Conservation (phyloP, 2,113 vertebrate species). For the Alosa alosa region DNA sequence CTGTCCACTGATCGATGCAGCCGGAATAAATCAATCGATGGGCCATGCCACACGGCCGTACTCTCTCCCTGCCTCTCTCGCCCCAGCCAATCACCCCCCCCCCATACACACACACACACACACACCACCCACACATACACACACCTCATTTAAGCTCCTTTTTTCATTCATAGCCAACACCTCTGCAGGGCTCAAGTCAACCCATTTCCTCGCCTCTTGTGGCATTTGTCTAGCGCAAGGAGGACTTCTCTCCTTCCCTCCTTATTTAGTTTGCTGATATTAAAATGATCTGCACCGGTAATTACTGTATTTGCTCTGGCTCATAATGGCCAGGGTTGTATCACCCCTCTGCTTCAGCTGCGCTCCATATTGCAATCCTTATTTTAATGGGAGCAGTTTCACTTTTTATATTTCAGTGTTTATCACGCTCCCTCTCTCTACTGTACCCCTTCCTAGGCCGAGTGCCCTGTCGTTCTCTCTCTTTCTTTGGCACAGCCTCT, state of each 20-base stretch:
- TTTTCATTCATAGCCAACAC: conserved; percentile 47
- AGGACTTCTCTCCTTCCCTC: conserved; percentile 38
- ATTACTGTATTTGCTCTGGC: conserved; percentile 12
- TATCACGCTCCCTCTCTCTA: conserved; percentile 22
- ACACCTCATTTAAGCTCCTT: conserved; percentile 39
- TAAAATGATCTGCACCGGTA: conserved; percentile 10
- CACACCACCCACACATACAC: conserved; percentile 1
- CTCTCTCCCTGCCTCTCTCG: conserved; percentile 4
- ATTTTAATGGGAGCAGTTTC: conserved; percentile 16
- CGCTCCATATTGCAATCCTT: conserved; percentile 18
- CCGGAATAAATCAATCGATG: conserved; percentile 72
- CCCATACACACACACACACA: neutral
- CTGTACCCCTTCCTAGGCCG: conserved; percentile 13
- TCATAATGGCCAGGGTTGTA: conserved; percentile 6
- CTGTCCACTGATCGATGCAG: conserved; percentile 71
- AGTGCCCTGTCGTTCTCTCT: conserved; percentile 19
- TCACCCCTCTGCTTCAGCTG: conserved; percentile 43
- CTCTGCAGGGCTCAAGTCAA: conserved; percentile 50
- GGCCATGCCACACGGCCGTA: conserved; percentile 23
- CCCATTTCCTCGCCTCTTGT: neutral
- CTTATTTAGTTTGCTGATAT: conserved; percentile 63
- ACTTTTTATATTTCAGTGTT: conserved; percentile 19
- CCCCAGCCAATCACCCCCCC: conserved; percentile 12
- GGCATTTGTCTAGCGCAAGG: neutral
- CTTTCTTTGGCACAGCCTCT: conserved; percentile 52